Conservation (phyloP, 2,888 invertebrate species). For the Drosophila melanosoma region DNA sequence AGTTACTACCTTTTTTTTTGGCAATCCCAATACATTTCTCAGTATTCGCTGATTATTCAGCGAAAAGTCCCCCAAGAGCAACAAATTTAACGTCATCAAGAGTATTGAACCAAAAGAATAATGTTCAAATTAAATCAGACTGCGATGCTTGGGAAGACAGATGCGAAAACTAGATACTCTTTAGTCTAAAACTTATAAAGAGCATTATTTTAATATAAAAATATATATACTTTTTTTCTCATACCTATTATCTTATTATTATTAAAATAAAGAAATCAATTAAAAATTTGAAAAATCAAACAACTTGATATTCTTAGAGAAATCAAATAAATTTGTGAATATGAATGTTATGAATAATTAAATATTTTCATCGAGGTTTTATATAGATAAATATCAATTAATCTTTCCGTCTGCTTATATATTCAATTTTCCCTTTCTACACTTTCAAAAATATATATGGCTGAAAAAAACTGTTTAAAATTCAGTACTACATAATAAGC, state of each 20-base stretch:
- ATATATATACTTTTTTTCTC: not conserved
- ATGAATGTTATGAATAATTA: too few species aligned
- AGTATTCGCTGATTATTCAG: constrained; percentile 12
- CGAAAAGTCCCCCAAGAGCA: constrained; percentile 11
- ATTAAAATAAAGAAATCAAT: not conserved
- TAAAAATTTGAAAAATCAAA: not conserved
- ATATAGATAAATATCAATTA: not conserved
- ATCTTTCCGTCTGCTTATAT: not conserved
- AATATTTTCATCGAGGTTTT: not conserved
- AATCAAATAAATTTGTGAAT: not conserved
- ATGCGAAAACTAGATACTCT: constrained; percentile 1
- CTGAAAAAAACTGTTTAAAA: not conserved
- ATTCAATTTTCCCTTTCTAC: not conserved
- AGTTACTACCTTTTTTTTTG: not conserved
- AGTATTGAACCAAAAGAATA: constrained; percentile 11
- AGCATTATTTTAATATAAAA: not conserved
- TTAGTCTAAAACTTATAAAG: not conserved
- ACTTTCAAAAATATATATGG: not conserved
- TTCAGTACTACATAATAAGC: not conserved
- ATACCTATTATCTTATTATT: not conserved
- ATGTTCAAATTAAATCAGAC: not conserved
- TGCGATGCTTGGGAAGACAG: not conserved
- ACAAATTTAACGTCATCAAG: constrained; percentile 5
- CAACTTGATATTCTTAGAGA: too few species aligned
- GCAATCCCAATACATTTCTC: constrained; percentile 10